These are phyloP conservation scores for Drusus annulatus DNA, from an alignment of 1,140 invertebrate species.

Conservation along the genomic window DNA sequence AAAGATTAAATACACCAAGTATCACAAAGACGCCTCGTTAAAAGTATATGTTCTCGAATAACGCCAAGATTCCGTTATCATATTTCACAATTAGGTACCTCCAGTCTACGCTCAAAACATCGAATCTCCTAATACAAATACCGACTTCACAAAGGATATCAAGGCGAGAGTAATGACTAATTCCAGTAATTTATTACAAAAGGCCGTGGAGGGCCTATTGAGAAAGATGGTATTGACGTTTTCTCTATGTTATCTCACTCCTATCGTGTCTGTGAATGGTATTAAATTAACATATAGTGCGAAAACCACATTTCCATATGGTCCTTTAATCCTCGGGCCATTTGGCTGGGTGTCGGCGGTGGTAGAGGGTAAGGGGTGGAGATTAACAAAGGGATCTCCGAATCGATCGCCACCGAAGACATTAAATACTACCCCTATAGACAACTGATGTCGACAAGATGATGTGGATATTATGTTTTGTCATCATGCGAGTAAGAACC, in stretches of 20 bases:
- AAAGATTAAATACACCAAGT: no score
- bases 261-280: constrained; percentile 34
- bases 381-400: constrained; percentile 25
- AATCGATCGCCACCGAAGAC: constrained; percentile 12
- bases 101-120: not conserved
- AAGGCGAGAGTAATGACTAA: constrained; percentile 34
- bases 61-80: not conserved
- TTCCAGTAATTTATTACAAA: constrained; percentile 29
- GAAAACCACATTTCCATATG: constrained; percentile 26
- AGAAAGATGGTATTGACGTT: constrained; percentile 19
- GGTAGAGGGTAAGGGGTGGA: not conserved
- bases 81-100: constrained; percentile 18
- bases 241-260: constrained; percentile 34
- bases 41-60: no score
- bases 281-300: constrained; percentile 37
- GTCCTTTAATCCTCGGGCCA: constrained; percentile 20
- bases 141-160: constrained; percentile 21
- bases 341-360: not conserved
- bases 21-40: no score
- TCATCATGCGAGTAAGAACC: constrained; percentile 6
- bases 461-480: constrained; percentile 5
- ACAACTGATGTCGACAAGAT: constrained; percentile 24
- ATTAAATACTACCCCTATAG: not conserved
- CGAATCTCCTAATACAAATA: not conserved
- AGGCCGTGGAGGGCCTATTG: constrained; percentile 17